A percentile compares a stretch with the other conserved stretches of the same genome.
phyloP scores from a whole-genome alignment of 2,113 vertebrate species.

The Sinocyclocheilus anophthalmus region DNA sequence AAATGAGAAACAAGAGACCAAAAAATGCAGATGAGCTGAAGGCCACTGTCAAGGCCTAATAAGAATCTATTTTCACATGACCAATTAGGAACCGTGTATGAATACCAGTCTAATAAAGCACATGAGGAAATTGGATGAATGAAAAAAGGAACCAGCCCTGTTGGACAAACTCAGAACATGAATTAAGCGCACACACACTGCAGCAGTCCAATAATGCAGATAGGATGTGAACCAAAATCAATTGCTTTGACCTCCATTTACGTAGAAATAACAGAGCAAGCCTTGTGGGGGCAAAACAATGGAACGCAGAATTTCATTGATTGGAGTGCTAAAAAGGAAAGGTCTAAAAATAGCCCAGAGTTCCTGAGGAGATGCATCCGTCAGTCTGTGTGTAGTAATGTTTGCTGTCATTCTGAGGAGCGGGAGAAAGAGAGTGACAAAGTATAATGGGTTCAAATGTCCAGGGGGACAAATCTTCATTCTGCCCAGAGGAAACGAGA shows the following conservation, averaged over 20 bases:
- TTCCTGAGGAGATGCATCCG: constrained; percentile 24
- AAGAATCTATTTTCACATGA: background rate
- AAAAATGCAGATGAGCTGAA: too few relatives aligned
- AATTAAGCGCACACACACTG: background rate
- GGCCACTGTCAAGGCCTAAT: too few relatives aligned
- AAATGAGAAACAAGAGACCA: too few relatives aligned
- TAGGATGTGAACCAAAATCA: constrained; percentile 27
- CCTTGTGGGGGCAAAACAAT: constrained; percentile 18
- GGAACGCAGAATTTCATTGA: constrained; percentile 34
- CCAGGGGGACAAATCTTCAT: constrained; percentile 10
- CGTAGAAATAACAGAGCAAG: constrained; percentile 5
- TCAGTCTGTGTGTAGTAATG: constrained; percentile 7
- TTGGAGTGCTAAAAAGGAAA: constrained; percentile 24
- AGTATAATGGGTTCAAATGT: constrained; percentile 27
- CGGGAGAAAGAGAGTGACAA: background rate
- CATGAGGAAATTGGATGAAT: constrained; percentile 38
- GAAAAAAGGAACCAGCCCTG: constrained; percentile 36
- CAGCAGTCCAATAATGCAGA: constrained; percentile 15
- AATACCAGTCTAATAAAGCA: constrained; percentile 14
- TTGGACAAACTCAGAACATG: constrained; percentile 32
- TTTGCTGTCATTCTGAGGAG: constrained; percentile 28
- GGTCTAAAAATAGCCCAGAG: constrained; percentile 28
- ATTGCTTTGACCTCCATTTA: constrained; percentile 38
- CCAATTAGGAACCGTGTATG: constrained; percentile 14
- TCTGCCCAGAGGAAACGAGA: constrained; percentile 11